Percentiles rank a stretch among this genome's conserved stretches.
Evolutionary conservation across 1,140 invertebrate genomes (phyloP).

Genomic region (Platorchestia sp.): DNA sequence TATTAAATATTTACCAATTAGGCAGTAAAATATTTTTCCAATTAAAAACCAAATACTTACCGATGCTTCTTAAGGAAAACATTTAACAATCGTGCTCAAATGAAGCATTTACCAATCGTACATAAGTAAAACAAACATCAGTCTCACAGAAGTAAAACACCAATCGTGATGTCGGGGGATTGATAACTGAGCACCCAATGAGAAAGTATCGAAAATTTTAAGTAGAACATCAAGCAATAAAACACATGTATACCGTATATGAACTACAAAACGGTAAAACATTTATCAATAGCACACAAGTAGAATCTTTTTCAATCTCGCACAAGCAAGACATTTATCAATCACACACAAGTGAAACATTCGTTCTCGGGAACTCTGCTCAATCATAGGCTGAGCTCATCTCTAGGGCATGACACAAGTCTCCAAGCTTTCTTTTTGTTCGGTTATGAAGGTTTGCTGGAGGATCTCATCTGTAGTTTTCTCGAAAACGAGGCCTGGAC

Average conservation of each 20-base stretch:
- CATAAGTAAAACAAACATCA: background rate
- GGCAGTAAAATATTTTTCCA: too few species aligned
- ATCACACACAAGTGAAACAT: background rate
- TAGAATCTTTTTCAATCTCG: too few species aligned
- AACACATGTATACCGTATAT: too few species aligned
- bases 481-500: slow-evolving; percentile 16
- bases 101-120: background rate
- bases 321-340: background rate
- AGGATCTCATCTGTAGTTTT: slow-evolving; percentile 26
- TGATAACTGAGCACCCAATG: too few species aligned
- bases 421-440: background rate
- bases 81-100: background rate
- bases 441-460: background rate
- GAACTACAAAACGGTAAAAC: too few species aligned
- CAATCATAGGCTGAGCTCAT: background rate
- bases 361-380: background rate
- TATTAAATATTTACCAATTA: too few species aligned
- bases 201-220: too few species aligned
- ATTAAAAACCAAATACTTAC: too few species aligned
- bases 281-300: background rate
- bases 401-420: background rate
- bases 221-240: too few species aligned
- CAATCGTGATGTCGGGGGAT: too few species aligned
- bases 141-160: too few species aligned
- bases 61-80: too few species aligned